Evolutionary conservation across 2,113 vertebrate species (phyloP).

Genomic region (Ailuropoda melanoleuca): DNA sequence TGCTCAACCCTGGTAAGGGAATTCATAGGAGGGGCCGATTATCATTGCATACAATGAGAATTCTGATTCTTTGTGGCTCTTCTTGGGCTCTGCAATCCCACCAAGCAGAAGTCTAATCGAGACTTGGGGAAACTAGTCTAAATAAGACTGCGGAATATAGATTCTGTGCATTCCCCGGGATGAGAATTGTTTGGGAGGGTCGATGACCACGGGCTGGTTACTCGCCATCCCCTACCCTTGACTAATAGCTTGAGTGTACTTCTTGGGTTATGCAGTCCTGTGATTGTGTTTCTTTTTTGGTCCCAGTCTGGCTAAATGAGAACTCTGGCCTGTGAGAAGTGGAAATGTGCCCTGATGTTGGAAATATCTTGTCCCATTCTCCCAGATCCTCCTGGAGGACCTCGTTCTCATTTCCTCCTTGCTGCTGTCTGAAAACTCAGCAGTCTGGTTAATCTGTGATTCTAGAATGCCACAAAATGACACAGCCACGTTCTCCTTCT

Average conservation of each 20-base stretch:
- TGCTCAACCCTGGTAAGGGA: neutral
- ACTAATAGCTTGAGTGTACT: neutral
- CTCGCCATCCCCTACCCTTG: neutral
- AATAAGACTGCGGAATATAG: neutral
- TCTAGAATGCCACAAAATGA: neutral
- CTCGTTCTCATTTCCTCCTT: slow-evolving; percentile 34
- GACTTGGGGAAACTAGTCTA: neutral
- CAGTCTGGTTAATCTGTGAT: neutral
- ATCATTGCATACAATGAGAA: accelerated
- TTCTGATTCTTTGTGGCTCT: neutral
- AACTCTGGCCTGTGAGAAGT: neutral
- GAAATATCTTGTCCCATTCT: neutral
- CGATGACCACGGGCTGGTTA: neutral
- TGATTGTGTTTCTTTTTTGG: neutral
- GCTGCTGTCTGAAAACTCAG: neutral
- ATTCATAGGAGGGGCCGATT: neutral
- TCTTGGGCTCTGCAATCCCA: neutral
- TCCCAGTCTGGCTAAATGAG: neutral
- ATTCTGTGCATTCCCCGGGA: neutral
- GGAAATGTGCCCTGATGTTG: neutral
- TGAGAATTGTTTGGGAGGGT: neutral
- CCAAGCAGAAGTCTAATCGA: neutral
- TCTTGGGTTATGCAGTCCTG: neutral
- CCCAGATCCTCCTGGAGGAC: neutral
- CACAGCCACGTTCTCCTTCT: neutral